Conservation (phyloP, 2,797 vertebrate genomes). For the Pseudomugil gertrudae region DNA sequence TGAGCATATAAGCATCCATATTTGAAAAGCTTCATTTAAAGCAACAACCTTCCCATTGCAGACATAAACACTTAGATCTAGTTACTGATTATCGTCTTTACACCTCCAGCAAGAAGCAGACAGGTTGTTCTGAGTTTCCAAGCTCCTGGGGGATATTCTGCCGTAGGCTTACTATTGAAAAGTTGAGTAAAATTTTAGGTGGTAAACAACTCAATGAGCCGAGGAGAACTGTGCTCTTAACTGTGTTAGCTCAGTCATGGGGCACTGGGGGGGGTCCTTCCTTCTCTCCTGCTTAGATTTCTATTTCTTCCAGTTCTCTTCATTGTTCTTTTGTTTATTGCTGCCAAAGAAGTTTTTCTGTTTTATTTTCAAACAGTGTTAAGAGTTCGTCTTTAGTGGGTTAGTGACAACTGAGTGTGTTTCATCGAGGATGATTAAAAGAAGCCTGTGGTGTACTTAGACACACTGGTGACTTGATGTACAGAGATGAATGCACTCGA, state of each 20-base stretch:
- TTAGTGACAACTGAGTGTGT: conserved; percentile 44
- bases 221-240: conserved; percentile 22
- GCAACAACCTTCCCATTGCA: conserved; percentile 2
- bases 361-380: conserved; percentile 26
- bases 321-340: conserved; percentile 35
- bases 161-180: conserved; percentile 53
- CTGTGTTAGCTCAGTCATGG: conserved; percentile 20
- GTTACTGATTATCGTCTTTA: conserved; percentile 26
- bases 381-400: conserved; percentile 34
- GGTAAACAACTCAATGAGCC: conserved; percentile 59
- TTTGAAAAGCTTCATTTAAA: conserved; percentile 26
- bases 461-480: conserved; percentile 20
- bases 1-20: conserved; percentile 16
- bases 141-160: conserved; percentile 42
- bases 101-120: conserved; percentile 49
- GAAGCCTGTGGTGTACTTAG: conserved; percentile 25
- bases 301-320: conserved; percentile 33
- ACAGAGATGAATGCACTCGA: conserved; percentile 29
- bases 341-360: conserved; percentile 36
- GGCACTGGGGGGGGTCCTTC: conserved; percentile 32
- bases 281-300: conserved; percentile 36
- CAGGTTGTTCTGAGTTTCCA: conserved; percentile 48
- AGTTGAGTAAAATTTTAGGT: conserved; percentile 37
- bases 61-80: neutral
- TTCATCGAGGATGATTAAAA: conserved; percentile 40